Evolutionary conservation across 2,888 invertebrate species (phyloP).

Genomic region (Gymnocheta viridis): DNA sequence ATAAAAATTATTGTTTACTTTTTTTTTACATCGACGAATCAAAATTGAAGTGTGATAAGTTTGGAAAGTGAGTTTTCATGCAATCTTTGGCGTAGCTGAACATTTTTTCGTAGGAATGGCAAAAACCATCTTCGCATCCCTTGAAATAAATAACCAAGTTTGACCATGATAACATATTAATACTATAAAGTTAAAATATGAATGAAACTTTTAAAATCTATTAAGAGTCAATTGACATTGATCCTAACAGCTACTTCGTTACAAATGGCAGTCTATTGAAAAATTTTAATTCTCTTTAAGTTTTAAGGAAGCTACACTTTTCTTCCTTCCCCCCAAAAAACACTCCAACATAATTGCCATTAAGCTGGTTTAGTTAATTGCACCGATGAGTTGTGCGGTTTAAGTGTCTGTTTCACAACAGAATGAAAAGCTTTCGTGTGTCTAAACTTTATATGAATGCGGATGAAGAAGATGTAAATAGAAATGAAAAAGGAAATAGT

Average conservation of each 20-base stretch:
- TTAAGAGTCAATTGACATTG: not conserved
- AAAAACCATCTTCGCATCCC: no score
- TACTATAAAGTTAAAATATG: no score
- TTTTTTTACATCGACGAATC: no score
- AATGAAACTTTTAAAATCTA: not conserved
- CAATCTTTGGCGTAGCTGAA: no score
- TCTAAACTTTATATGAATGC: constrained; percentile 15
- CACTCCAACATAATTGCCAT: constrained; percentile 45
- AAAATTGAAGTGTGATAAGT: no score
- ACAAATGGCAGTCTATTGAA: not conserved
- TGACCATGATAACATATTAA: no score
- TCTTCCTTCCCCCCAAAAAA: constrained; percentile 18
- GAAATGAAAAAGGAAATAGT: constrained; percentile 14
- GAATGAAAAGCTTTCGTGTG: constrained; percentile 17
- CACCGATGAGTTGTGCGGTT: constrained; percentile 64
- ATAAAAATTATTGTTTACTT: no score
- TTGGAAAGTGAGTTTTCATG: no score
- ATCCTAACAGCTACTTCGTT: not conserved
- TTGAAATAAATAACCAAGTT: no score
- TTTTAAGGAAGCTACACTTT: not conserved
- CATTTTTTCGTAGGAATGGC: no score
- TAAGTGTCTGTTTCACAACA: constrained; percentile 43
- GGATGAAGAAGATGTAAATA: constrained; percentile 27
- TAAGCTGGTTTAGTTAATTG: constrained; percentile 64
- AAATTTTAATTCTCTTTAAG: not conserved